Conservation (phyloP, 2,888 invertebrate species). For the Podotricha telesiphe region DNA sequence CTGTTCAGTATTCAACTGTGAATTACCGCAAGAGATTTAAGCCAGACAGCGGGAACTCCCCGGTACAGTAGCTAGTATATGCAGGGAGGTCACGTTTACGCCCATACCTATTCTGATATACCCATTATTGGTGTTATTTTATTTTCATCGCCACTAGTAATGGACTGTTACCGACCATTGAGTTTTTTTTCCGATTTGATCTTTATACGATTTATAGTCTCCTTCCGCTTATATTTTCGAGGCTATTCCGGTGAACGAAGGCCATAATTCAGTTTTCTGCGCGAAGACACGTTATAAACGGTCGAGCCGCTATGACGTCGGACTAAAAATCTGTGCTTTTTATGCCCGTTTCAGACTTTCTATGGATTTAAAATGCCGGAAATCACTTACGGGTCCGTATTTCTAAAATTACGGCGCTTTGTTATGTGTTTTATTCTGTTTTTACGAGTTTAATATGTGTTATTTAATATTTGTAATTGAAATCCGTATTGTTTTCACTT, state of each 20-base stretch:
- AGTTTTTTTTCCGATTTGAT: slow-evolving; percentile 41
- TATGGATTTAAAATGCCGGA: slow-evolving; percentile 24
- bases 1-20: slow-evolving; percentile 75
- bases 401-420: slow-evolving; percentile 20
- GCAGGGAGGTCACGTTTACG: slow-evolving; percentile 8
- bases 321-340: slow-evolving; percentile 38
- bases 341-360: slow-evolving; percentile 29
- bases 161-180: slow-evolving; percentile 43
- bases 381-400: slow-evolving; percentile 19
- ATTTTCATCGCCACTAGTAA: slow-evolving; percentile 37
- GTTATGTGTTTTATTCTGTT: slow-evolving; percentile 20
- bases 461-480: not conserved
- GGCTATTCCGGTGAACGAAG: slow-evolving; percentile 38
- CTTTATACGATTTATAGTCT: slow-evolving; percentile 43
- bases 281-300: slow-evolving; percentile 43
- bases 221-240: slow-evolving; percentile 41
- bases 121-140: slow-evolving; percentile 36
- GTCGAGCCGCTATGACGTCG: slow-evolving; percentile 29
- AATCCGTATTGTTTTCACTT: not conserved
- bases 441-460: not conserved
- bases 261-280: slow-evolving; percentile 44
- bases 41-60: slow-evolving; percentile 58
- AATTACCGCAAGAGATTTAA: slow-evolving; percentile 72
- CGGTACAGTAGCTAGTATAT: slow-evolving; percentile 37
- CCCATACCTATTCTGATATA: too few species aligned